A percentile compares a stretch with the other conserved stretches of the same genome.
phyloP scores from a whole-genome alignment of 2,113 vertebrate species.

The Pterocles orientalis region DNA sequence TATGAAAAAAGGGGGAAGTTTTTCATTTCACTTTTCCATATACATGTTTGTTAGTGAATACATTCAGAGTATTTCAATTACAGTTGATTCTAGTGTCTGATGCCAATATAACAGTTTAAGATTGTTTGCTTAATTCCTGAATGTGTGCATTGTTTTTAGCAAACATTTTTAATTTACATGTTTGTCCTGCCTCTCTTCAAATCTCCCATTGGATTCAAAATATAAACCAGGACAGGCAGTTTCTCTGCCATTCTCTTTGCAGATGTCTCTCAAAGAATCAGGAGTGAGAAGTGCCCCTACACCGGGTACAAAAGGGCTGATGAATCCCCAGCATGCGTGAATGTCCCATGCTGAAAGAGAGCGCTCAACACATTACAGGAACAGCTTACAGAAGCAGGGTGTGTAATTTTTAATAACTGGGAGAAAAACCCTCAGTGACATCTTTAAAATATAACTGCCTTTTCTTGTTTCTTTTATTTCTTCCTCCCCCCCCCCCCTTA shows the following conservation, averaged over 20 bases:
- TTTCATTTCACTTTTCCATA: constrained; percentile 32
- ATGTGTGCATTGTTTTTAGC: constrained; percentile 63
- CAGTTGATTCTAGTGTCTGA: constrained; percentile 35
- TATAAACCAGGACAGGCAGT: constrained; percentile 1
- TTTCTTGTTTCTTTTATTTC: constrained; percentile 49
- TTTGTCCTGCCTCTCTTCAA: constrained; percentile 23
- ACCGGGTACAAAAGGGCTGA: background rate
- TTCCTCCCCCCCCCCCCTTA: background rate
- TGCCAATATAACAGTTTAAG: constrained; percentile 60
- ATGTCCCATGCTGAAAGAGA: background rate
- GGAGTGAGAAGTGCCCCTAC: background rate
- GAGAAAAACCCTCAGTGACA: constrained; percentile 39
- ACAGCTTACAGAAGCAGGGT: constrained; percentile 50
- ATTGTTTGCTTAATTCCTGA: constrained; percentile 70
- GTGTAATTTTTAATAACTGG: constrained; percentile 62
- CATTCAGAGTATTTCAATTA: constrained; percentile 52
- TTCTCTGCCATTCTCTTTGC: background rate
- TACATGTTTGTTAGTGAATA: constrained; percentile 39
- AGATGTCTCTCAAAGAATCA: background rate
- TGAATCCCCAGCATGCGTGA: background rate
- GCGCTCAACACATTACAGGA: background rate
- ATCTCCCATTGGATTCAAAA: background rate
- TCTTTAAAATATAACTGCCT: constrained; percentile 61
- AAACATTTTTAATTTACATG: constrained; percentile 52
- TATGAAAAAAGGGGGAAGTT: background rate